Conservation (phyloP, 2,113 vertebrate species). For the Hystrix brachyura region DNA sequence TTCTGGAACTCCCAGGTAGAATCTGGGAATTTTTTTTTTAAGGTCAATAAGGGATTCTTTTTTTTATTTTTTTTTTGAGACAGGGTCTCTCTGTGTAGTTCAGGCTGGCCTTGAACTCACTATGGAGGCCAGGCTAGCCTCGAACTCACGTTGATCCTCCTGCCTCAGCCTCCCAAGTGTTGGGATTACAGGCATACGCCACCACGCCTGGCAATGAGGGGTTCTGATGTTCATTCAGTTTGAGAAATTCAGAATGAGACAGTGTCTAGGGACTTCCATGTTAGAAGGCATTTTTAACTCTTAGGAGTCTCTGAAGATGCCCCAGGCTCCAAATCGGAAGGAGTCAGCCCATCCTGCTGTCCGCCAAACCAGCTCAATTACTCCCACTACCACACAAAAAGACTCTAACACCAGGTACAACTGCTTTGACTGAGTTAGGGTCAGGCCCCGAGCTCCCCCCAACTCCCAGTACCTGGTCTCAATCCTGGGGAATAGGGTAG, state of each 20-base stretch:
- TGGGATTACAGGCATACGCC: too few species aligned
- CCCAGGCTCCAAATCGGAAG: constrained; percentile 41
- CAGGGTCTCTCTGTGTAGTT: too few species aligned
- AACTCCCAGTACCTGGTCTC: neutral
- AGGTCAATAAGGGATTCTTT: constrained; percentile 37
- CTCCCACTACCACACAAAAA: neutral
- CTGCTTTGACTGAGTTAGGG: neutral
- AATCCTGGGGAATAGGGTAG: neutral
- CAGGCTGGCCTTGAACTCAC: too few species aligned
- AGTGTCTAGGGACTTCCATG: neutral
- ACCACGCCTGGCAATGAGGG: neutral
- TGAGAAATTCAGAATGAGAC: constrained; percentile 30
- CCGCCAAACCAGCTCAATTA: neutral
- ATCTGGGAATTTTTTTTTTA: constrained; percentile 62
- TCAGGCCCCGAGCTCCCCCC: neutral
- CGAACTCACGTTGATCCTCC: too few species aligned
- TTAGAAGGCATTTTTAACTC: constrained; percentile 36
- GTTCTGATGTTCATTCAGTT: constrained; percentile 52
- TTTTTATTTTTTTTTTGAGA: too few species aligned
- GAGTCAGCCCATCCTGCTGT: neutral
- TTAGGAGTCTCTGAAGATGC: constrained; percentile 1
- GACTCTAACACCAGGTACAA: constrained; percentile 20
- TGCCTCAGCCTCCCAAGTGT: too few species aligned
- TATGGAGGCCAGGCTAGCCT: too few species aligned
- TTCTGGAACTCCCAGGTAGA: constrained; percentile 21